phyloP scores from a whole-genome alignment of 2,797 vertebrate genomes.

The Gouania willdenowi region DNA sequence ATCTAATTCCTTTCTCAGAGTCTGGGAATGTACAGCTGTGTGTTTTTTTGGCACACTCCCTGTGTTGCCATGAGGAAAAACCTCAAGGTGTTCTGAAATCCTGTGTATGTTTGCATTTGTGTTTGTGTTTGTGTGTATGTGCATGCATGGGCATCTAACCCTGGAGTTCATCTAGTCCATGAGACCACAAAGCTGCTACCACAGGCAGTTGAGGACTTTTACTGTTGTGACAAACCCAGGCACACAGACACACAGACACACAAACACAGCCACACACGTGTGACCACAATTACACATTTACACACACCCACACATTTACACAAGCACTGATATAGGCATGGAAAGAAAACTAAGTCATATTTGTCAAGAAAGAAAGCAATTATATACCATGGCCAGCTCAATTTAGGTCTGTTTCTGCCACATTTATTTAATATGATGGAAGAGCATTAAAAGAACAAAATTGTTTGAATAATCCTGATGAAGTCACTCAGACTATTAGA shows the following conservation, averaged over 20 bases:
- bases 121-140: slow-evolving; percentile 2
- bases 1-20: slow-evolving; percentile 55
- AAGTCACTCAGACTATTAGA: too few species aligned
- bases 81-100: slow-evolving; percentile 46
- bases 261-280: slow-evolving; percentile 14
- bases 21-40: slow-evolving; percentile 66
- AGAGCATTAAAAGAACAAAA: background rate
- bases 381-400: background rate
- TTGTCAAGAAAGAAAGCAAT: slow-evolving; percentile 11
- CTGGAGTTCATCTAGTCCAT: slow-evolving; percentile 31
- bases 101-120: background rate
- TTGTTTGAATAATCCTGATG: too few species aligned
- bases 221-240: slow-evolving; percentile 40
- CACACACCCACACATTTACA: slow-evolving; percentile 24
- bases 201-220: slow-evolving; percentile 37
- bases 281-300: slow-evolving; percentile 27
- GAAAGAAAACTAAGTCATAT: slow-evolving; percentile 13
- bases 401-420: background rate
- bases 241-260: slow-evolving; percentile 30
- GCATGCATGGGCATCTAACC: slow-evolving; percentile 9
- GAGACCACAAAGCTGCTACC: slow-evolving; percentile 38
- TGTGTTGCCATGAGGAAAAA: slow-evolving; percentile 59
- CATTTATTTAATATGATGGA: background rate
- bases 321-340: slow-evolving; percentile 6
- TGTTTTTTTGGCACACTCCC: slow-evolving; percentile 66